A percentile compares a stretch with the other conserved stretches of the same genome.
phyloP scores from a whole-genome alignment of 1,140 invertebrate genomes.

The Aphidius ervi region DNA sequence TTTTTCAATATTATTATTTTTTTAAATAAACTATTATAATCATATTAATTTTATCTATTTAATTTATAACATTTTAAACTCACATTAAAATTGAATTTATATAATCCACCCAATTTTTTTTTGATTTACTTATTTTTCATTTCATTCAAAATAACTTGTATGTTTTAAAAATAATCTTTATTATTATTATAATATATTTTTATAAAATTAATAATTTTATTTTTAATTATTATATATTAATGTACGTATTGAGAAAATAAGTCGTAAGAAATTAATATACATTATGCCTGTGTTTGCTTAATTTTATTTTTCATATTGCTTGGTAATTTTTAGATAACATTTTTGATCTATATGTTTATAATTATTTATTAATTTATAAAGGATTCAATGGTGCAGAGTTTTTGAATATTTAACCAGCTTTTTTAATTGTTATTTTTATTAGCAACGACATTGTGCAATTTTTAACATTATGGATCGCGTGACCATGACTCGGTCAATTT shows the following conservation, averaged over 20 bases:
- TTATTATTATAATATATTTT: constrained; percentile 9
- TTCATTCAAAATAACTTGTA: neutral
- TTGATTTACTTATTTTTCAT: neutral
- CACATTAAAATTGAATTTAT: too few relatives aligned
- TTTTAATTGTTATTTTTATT: too few relatives aligned
- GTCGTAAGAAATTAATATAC: constrained; percentile 18
- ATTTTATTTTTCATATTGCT: constrained; percentile 5
- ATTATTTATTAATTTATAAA: neutral
- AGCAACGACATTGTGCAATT: neutral
- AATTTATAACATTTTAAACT: constrained; percentile 2
- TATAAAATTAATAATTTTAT: too few relatives aligned
- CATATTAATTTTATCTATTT: constrained; percentile 6
- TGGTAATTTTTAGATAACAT: neutral
- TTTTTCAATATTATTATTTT: constrained; percentile 12
- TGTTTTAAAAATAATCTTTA: constrained; percentile 1
- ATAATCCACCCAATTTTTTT: neutral
- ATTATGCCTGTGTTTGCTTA: constrained; percentile 1
- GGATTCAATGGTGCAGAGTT: too few relatives aligned
- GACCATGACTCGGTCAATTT: constrained; percentile 1
- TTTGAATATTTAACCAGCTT: too few relatives aligned
- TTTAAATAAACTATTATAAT: constrained; percentile 3
- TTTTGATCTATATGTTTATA: neutral
- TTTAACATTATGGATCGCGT: constrained; percentile 11
- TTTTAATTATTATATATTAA: too few relatives aligned
- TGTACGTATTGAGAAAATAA: constrained; percentile 13